Evolutionary conservation across 1,140 invertebrate species (phyloP).

Genomic region (Rhopalosiphum maidis): DNA sequence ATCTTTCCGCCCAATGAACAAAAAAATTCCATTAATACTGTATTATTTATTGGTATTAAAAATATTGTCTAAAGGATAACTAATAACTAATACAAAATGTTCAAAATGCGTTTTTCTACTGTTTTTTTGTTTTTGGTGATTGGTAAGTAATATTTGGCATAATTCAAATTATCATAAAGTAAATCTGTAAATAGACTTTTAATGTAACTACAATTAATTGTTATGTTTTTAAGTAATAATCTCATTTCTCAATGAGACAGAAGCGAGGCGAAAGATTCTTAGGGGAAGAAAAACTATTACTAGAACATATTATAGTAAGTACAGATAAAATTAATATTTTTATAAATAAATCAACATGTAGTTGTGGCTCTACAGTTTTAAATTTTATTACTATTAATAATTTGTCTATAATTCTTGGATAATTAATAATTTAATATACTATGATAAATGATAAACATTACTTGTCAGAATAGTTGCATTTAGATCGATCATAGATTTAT

Average conservation of each 20-base stretch:
- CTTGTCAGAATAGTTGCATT: neutral
- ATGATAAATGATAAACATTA: neutral
- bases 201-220: neutral
- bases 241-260: conserved; percentile 68
- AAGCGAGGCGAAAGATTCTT: conserved; percentile 76
- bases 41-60: neutral
- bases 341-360: neutral
- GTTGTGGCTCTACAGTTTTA: neutral
- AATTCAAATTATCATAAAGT: neutral
- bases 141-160: conserved; percentile 34
- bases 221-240: conserved; percentile 56
- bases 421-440: neutral
- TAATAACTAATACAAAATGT: neutral
- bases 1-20: neutral
- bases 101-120: conserved; percentile 46
- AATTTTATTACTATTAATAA: neutral
- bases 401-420: neutral
- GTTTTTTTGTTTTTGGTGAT: conserved; percentile 22
- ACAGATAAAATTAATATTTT: neutral
- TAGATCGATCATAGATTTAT: neutral
- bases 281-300: conserved; percentile 76
- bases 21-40: neutral
- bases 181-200: too few relatives aligned
- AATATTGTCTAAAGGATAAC: neutral
- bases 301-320: conserved; percentile 77